Evolutionary conservation across 2,888 invertebrate genomes (phyloP), one percentile per base, ranked within the genome.

Genomic region (Lingula anatina): DNA sequence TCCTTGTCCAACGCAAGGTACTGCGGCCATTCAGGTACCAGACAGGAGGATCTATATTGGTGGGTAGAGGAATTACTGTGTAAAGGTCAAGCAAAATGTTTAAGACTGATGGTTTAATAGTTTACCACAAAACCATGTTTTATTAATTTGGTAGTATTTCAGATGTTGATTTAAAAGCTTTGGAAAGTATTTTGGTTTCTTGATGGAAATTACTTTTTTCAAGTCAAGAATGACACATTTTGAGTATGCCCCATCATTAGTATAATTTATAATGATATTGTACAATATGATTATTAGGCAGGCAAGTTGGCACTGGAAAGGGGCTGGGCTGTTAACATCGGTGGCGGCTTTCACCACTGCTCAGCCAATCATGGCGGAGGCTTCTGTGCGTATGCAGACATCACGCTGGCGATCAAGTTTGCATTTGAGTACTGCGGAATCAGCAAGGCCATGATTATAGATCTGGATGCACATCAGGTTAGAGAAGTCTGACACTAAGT

Each of bases 291-390:
- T 5, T 20, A 5, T 26, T 59, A 79, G 78, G 90, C 89, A 1
- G 90, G 89, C 0, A 87, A 87, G 72, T 71, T 92, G 50, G 91
- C 92, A 0, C 61, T 91, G 37, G 86, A 89, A 57, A 78, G 86
- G 36, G 90, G 90, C 2, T 92, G 90, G 90, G 85, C 90, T 0
- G 88, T 93, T 54, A 93, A 93, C 73, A 82, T 93, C 24, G 93
- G 92, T 0, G 93, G 90, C 12, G 92, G 92, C 0, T 93, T 93
- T 77, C 92, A 93, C 76, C 92, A 93, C 73, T 91, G 91, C 73
- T 86, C 86, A 55, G 81, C 83, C 0, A 79, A 82, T 48, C 79
- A 79, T 49, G 92, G 91, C 2, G 90, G 87, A 0, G 92, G 93
- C 0, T 93, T 93, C 79, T 93, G 92, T 76, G 85, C 87, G 0